phyloP scores from a whole-genome alignment of 2,797 vertebrate species.

The Parauchenoglanis ngamensis region DNA sequence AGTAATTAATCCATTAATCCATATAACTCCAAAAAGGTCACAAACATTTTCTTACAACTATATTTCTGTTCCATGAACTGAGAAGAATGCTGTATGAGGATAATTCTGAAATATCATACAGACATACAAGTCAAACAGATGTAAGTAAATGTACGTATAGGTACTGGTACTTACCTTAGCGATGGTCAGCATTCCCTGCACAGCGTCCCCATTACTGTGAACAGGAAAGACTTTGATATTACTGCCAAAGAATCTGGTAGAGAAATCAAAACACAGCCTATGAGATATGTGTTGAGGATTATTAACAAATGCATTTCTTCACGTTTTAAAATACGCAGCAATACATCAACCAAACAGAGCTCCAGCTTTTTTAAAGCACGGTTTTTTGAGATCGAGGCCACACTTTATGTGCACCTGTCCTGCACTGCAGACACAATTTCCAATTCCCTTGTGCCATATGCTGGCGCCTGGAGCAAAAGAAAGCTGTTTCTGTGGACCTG shows the following conservation, averaged over 20 bases:
- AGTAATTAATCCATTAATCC: not conserved
- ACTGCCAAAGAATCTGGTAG: slow-evolving; percentile 83
- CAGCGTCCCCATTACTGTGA: slow-evolving; percentile 78
- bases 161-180: slow-evolving; percentile 79
- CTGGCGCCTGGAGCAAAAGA: slow-evolving; percentile 81
- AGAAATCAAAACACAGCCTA: slow-evolving; percentile 1
- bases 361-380: not conserved
- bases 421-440: slow-evolving; percentile 81
- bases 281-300: not conserved
- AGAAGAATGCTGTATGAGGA: not conserved
- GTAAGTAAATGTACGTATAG: not conserved
- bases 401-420: slow-evolving; percentile 76
- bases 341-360: not conserved
- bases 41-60: not conserved
- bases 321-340: not conserved
- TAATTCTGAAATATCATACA: not conserved
- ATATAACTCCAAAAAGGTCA: not conserved
- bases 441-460: slow-evolving; percentile 80
- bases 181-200: slow-evolving; percentile 86
- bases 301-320: not conserved
- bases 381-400: not conserved
- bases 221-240: slow-evolving; percentile 86
- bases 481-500: slow-evolving; percentile 89
- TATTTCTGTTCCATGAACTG: not conserved
- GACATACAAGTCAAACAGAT: not conserved